Conservation (phyloP, 92 coral and sea anemone genomes). For the Siderastrea radians region DNA sequence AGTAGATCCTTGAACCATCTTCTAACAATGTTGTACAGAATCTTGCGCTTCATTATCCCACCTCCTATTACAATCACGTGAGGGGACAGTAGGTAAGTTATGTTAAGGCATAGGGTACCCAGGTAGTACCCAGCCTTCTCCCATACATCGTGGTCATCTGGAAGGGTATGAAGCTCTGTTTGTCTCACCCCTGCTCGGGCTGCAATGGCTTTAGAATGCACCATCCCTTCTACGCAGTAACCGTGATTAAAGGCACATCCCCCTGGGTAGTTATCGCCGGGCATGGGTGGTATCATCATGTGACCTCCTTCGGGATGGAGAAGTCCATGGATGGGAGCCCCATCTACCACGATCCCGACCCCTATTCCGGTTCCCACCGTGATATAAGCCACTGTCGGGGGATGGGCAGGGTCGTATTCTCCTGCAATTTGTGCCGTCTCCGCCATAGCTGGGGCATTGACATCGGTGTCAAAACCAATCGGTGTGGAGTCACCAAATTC, state of each 20-base stretch:
- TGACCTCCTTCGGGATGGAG: constrained; percentile 98
- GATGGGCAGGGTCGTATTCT: constrained; percentile 6
- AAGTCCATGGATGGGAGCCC: constrained; percentile 91
- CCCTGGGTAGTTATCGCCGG: constrained; percentile 88
- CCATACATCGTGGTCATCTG: constrained; percentile 89
- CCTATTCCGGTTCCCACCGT: constrained; percentile 98
- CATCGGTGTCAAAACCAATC: constrained; percentile 89
- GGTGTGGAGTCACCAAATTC: constrained; percentile 72
- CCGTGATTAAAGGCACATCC: constrained; percentile 82
- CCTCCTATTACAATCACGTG: constrained; percentile 92
- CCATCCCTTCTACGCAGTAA: constrained; percentile 94
- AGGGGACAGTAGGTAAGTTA: constrained; percentile 90
- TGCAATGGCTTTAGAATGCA: constrained; percentile 89
- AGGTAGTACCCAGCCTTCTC: constrained; percentile 93
- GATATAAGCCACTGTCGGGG: constrained; percentile 79
- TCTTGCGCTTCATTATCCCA: constrained; percentile 88
- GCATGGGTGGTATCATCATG: constrained; percentile 80
- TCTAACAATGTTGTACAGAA: constrained; percentile 69
- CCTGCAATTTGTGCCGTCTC: constrained; percentile 73
- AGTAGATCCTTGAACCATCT: constrained; percentile 81
- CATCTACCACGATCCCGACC: constrained; percentile 83
- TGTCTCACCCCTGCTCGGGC: constrained; percentile 78
- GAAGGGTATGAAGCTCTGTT: constrained; percentile 63
- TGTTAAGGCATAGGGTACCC: constrained; percentile 91
- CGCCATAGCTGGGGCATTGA: constrained; percentile 92